Evolutionary conservation across 1,140 invertebrate genomes (phyloP), one percentile per base, ranked within the genome.

Genomic region (Drosophila busckii): DNA sequence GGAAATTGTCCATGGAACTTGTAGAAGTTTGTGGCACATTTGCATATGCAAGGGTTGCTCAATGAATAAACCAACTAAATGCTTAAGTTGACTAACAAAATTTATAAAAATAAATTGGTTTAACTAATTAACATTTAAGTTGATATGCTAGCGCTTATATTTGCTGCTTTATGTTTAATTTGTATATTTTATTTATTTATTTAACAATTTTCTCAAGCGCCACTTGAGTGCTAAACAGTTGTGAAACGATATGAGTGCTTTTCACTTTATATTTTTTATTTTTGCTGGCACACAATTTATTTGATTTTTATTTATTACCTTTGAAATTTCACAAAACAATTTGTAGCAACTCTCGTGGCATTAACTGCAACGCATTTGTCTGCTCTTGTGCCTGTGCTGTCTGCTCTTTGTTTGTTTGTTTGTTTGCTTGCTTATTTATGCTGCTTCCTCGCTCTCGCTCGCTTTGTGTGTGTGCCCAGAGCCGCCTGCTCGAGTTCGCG

Each of bases 1-100:
- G 40, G 53, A 53, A 67, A 70, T 71, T 78, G 67, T 68, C 63
- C 54, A 46, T 61, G 64, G 28, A 35, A 71, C 63, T 66, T 80
- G 73, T 54, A 69, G 70, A 40, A 32, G 42, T 62, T 42, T 63
- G 53, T 56, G 32, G 19, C 37, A 42, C 46, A 78, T 78, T 78
- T 78, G 34, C 71, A 68, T 71, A 53, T 9, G 15, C 20, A 31
- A 0, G 49, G 54, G 60, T 9, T 3, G 45, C 4, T 50, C 2
- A 0, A 19, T 1, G 22, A 70, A 38, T 48, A 44, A 2, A 0
- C 4, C 22, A 2, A 3, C 2, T n/a, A 2, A 13, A 22, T 7
- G n/a, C n/a, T n/a, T n/a, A n/a, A n/a, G n/a, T n/a, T n/a, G n/a
- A n/a, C n/a, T n/a, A n/a, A n/a, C n/a, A n/a, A n/a, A n/a, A n/a